Evolutionary conservation across 2,888 invertebrate genomes (phyloP).

Genomic region (Gastracanthus pulcherrimus): DNA sequence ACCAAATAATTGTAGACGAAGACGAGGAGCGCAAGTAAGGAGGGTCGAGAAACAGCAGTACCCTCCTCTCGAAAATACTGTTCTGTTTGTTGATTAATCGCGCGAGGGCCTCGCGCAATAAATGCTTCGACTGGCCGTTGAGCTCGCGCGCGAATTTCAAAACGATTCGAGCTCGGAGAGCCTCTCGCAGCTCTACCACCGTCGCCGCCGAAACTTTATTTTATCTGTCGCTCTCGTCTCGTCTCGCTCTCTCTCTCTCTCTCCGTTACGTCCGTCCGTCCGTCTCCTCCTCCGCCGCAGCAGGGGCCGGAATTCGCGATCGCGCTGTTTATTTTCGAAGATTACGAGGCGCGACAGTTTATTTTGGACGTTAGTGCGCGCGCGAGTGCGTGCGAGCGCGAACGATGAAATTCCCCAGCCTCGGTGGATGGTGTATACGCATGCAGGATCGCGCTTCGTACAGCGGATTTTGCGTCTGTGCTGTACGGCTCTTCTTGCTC

Average conservation of each 20-base stretch:
- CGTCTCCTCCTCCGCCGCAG: neutral
- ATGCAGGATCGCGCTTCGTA: conserved; percentile 2
- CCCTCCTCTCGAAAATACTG: conserved; percentile 29
- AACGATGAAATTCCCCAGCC: conserved; percentile 60
- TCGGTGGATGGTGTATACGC: no score
- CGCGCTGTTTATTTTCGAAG: conserved; percentile 65
- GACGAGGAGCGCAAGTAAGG: neutral
- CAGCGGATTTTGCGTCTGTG: no score
- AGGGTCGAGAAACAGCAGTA: neutral
- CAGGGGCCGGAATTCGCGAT: conserved; percentile 63
- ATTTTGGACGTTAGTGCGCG: conserved; percentile 63
- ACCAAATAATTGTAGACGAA: neutral
- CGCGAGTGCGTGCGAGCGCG: conserved; percentile 16
- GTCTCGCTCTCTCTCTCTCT: neutral
- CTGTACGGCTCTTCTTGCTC: neutral
- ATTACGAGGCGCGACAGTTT: conserved; percentile 67
- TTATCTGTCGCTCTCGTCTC: conserved; percentile 58
- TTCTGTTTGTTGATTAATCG: conserved; percentile 49
- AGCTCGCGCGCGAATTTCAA: conserved; percentile 30
- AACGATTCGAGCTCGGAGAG: conserved; percentile 16
- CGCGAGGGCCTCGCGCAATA: conserved; percentile 42
- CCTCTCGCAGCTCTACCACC: neutral
- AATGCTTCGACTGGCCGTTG: conserved; percentile 65
- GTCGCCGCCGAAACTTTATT: conserved; percentile 50
- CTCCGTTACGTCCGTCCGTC: neutral